Percentiles rank a stretch among this genome's conserved stretches.
phyloP scores from a whole-genome alignment of 2,113 vertebrate genomes.

The Sakesphorus luctuosus region DNA sequence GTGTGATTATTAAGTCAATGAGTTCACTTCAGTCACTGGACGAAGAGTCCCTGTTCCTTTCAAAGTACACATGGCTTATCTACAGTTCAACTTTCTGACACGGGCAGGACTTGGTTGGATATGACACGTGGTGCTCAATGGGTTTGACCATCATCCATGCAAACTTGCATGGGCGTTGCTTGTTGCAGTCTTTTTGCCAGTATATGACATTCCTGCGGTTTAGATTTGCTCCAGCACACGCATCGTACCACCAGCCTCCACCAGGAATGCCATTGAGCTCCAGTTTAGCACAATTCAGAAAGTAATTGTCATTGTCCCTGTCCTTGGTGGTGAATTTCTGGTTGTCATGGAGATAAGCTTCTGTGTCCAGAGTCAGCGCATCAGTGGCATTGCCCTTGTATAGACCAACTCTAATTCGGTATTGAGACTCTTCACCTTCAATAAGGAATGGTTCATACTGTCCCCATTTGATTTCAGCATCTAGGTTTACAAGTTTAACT shows the following conservation, averaged over 20 bases:
- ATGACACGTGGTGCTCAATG: slow-evolving; percentile 22
- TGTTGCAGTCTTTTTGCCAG: slow-evolving; percentile 87
- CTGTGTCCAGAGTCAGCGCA: slow-evolving; percentile 84
- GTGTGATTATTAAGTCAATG: neutral
- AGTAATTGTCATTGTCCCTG: slow-evolving; percentile 86
- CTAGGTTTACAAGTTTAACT: slow-evolving; percentile 82
- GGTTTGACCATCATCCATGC: slow-evolving; percentile 87
- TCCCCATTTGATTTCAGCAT: slow-evolving; percentile 77
- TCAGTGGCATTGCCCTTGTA: slow-evolving; percentile 82
- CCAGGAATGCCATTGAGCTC: slow-evolving; percentile 80
- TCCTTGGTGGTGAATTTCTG: slow-evolving; percentile 87
- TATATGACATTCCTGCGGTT: slow-evolving; percentile 86
- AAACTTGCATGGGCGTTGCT: slow-evolving; percentile 80
- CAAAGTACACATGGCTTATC: neutral
- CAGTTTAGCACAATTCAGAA: slow-evolving; percentile 83
- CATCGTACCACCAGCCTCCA: slow-evolving; percentile 86
- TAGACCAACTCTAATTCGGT: slow-evolving; percentile 82
- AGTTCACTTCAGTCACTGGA: neutral
- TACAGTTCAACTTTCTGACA: slow-evolving; percentile 83
- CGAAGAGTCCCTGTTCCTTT: neutral
- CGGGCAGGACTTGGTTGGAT: slow-evolving; percentile 44
- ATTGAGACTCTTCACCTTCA: slow-evolving; percentile 81
- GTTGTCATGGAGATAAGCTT: slow-evolving; percentile 90
- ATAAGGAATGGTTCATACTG: slow-evolving; percentile 82
- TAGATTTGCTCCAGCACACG: slow-evolving; percentile 83